A percentile compares a stretch with the other conserved stretches of the same genome.
Conservation (phyloP, 2,113 vertebrate species). For the Oreotrochilus melanogaster region DNA sequence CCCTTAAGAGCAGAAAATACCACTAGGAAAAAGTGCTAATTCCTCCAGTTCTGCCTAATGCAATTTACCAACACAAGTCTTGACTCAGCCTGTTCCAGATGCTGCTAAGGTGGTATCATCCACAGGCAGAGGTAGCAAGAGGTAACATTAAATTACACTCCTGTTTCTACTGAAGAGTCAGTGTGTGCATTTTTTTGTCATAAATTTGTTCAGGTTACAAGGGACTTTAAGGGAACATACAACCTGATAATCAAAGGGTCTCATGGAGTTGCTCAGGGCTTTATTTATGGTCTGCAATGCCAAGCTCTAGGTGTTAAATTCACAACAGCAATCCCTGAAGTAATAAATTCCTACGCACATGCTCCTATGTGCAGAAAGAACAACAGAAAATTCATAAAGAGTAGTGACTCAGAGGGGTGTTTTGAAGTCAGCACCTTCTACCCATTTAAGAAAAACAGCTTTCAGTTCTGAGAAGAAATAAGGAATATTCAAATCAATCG, state of each 20-base stretch:
- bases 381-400: not conserved
- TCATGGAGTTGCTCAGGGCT: not conserved
- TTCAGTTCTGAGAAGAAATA: too few species aligned
- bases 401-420: not conserved
- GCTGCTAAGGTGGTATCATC: not conserved
- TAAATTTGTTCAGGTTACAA: not conserved
- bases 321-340: not conserved
- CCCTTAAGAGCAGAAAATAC: not conserved
- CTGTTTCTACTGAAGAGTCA: not conserved
- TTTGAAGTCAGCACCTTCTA: not conserved
- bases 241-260: not conserved
- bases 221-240: not conserved
- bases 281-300: not conserved
- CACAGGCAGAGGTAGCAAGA: not conserved
- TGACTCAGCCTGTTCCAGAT: not conserved
- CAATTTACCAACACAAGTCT: accelerated
- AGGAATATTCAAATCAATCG: not conserved
- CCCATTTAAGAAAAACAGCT: too few species aligned
- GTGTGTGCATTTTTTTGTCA: accelerated
- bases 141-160: not conserved
- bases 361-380: not conserved
- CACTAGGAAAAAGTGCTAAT: not conserved
- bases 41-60: not conserved
- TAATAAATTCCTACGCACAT: not conserved
- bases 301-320: not conserved